These are phyloP conservation scores for Netelia fuscicornis DNA, from an alignment of 2,888 invertebrate genomes.

Conservation along the genomic window DNA sequence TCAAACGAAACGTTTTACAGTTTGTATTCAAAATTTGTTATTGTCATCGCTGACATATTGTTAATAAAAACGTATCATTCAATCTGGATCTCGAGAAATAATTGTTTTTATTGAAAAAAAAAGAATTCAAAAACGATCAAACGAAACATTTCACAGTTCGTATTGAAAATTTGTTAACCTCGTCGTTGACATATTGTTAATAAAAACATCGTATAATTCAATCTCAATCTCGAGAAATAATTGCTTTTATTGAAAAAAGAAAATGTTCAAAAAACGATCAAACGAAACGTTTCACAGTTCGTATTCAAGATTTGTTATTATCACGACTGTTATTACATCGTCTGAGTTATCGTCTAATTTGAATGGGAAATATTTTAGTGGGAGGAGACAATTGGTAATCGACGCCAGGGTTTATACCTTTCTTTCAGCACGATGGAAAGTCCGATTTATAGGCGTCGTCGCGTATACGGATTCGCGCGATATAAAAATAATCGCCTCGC, in stretches of 20 bases:
- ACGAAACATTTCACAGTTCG: background rate
- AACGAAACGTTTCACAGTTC: background rate
- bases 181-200: no score
- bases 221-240: no score
- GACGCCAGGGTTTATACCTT: slow-evolving; percentile 6
- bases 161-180: background rate
- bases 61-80: no score
- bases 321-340: background rate
- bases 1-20: background rate
- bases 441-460: slow-evolving; percentile 54
- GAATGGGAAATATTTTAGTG: slow-evolving; percentile 3
- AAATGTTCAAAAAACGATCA: background rate
- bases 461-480: slow-evolving; percentile 25
- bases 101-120: no score
- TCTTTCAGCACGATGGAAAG: slow-evolving; percentile 36
- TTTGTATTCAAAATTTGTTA: background rate
- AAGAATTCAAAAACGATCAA: background rate
- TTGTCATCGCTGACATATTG: no score
- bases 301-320: background rate
- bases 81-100: no score
- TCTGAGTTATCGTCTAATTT: slow-evolving; percentile 19
- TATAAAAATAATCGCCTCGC: slow-evolving; percentile 32
- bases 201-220: no score
- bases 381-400: slow-evolving; percentile 18
- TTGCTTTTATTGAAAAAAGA: no score